Evolutionary conservation across 2,888 invertebrate species (phyloP).

Genomic region (Xestia sexstrigata): DNA sequence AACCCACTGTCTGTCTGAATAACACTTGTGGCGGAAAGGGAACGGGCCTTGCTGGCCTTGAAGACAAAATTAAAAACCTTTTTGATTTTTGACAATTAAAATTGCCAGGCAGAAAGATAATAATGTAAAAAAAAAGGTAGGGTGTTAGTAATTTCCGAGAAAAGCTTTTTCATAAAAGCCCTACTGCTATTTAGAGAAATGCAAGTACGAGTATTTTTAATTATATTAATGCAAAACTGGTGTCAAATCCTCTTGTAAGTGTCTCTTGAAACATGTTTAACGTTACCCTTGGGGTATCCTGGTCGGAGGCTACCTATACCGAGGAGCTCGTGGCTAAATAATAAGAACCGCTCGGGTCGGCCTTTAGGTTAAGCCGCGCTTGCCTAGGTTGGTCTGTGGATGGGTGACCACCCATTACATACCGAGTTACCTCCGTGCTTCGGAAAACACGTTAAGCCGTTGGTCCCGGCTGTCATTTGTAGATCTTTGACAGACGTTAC

Average conservation of each 20-base stretch:
- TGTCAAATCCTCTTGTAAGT: slow-evolving; percentile 1
- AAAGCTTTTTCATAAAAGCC: not conserved
- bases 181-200: not conserved
- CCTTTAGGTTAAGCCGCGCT: too few species aligned
- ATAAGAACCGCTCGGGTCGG: too few species aligned
- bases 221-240: slow-evolving; percentile 23
- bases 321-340: too few species aligned
- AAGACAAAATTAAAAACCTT: not conserved
- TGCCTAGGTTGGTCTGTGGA: too few species aligned
- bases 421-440: too few species aligned
- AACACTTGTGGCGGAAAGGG: too few species aligned
- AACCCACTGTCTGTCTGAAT: not conserved
- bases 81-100: not conserved
- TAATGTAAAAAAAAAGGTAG: not conserved
- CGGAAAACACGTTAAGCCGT: too few species aligned
- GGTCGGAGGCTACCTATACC: too few species aligned
- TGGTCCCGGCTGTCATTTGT: too few species aligned
- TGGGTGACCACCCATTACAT: too few species aligned
- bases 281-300: not conserved
- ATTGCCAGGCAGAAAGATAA: not conserved
- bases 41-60: not conserved
- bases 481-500: too few species aligned
- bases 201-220: slow-evolving; percentile 7
- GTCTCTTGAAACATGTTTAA: slow-evolving; percentile 22
- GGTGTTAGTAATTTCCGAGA: not conserved